Evolutionary conservation across 2,797 vertebrate species (phyloP).

Genomic region (Ctenosaura bakeri): DNA sequence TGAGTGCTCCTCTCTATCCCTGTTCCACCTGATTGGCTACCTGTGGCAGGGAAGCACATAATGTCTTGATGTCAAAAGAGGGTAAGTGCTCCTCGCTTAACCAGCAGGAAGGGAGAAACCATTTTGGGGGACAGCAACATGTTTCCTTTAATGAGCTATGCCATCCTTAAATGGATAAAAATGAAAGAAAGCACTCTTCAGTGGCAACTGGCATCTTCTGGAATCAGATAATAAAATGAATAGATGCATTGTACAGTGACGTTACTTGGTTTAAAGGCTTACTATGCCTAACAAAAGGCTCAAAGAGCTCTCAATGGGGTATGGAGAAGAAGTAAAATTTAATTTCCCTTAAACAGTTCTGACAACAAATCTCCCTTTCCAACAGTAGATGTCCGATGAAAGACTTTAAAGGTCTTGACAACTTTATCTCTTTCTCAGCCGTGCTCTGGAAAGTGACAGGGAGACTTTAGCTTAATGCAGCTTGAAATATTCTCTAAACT

Average conservation of each 20-base stretch:
- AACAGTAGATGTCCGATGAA: conserved; percentile 7
- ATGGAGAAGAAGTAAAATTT: conserved; percentile 55
- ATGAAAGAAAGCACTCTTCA: conserved; percentile 49
- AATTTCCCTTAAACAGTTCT: conserved; percentile 67
- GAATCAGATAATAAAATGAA: conserved; percentile 51
- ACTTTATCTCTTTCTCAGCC: neutral
- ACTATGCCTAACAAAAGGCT: conserved; percentile 60
- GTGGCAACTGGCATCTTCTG: conserved; percentile 17
- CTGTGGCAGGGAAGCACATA: neutral
- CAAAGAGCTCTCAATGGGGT: conserved; percentile 49
- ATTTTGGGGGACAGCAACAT: neutral
- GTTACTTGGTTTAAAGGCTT: conserved; percentile 63
- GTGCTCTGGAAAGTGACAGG: conserved; percentile 42
- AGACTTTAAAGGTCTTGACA: conserved; percentile 57
- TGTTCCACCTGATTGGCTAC: neutral
- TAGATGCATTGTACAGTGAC: conserved; percentile 47
- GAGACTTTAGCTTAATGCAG: conserved; percentile 30
- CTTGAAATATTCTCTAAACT: neutral
- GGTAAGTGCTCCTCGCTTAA: too few species aligned
- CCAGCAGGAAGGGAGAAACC: neutral
- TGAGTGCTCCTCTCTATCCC: neutral
- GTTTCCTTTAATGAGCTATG: neutral
- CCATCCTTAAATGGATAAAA: conserved; percentile 11
- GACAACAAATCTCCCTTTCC: conserved; percentile 59
- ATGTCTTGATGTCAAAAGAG: neutral